These are phyloP conservation scores for Neotoxoptera formosana DNA, from an alignment of 1,140 invertebrate species.

Conservation along the genomic window DNA sequence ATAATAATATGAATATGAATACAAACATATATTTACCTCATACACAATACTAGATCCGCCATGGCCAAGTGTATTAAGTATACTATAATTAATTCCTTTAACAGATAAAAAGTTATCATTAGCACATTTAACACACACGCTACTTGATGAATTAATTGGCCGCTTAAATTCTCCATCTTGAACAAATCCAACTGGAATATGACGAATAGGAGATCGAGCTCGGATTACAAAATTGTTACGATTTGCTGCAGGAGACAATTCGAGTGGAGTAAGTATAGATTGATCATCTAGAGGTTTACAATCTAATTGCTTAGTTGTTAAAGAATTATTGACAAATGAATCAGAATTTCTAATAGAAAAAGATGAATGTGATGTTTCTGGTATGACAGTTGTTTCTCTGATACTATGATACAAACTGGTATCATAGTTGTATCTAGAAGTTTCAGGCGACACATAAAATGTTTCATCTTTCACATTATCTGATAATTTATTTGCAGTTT, in stretches of 20 bases:
- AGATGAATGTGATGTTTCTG: conserved; percentile 34
- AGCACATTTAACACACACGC: conserved; percentile 36
- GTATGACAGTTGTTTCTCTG: conserved; percentile 35
- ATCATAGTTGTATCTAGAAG: conserved; percentile 41
- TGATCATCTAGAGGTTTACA: conserved; percentile 18
- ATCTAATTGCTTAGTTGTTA: conserved; percentile 16
- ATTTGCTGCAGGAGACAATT: conserved; percentile 52
- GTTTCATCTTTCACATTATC: conserved; percentile 11
- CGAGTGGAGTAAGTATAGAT: not conserved
- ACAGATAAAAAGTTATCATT: conserved; percentile 58
- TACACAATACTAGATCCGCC: conserved; percentile 62
- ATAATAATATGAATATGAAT: not conserved
- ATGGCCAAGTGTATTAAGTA: conserved; percentile 61
- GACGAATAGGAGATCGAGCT: conserved; percentile 51
- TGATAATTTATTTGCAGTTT: conserved; percentile 28
- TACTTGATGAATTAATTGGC: conserved; percentile 21
- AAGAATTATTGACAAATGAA: conserved; percentile 3
- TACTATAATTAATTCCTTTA: conserved; percentile 60
- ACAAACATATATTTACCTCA: conserved; percentile 59
- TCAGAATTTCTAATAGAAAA: conserved; percentile 11
- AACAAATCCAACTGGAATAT: conserved; percentile 28
- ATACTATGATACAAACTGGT: conserved; percentile 56
- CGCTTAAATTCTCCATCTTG: conserved; percentile 55
- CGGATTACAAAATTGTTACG: conserved; percentile 36
- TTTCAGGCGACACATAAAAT: conserved; percentile 48